Percentiles rank a stretch among this genome's conserved stretches.
phyloP scores from a whole-genome alignment of 2,113 vertebrate species.

The Hystrix brachyura region DNA sequence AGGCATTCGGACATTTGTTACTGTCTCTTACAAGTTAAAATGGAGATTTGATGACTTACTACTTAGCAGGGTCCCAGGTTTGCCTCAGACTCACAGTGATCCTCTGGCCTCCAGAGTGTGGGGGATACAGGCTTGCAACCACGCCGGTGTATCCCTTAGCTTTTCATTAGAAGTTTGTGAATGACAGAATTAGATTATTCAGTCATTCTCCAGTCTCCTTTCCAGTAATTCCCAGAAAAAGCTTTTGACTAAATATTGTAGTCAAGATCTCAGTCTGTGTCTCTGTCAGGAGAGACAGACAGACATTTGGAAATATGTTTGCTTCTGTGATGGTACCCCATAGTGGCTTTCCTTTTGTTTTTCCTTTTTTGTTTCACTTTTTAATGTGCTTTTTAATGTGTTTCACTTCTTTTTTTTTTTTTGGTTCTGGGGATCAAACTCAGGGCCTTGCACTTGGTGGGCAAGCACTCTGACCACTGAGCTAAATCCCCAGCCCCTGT shows the following conservation, averaged over 20 bases:
- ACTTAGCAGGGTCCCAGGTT: neutral
- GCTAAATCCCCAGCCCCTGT: too few relatives aligned
- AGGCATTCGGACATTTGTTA: neutral
- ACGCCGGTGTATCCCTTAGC: too few relatives aligned
- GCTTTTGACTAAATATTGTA: constrained; percentile 61
- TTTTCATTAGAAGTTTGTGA: constrained; percentile 70
- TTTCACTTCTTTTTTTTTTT: neutral
- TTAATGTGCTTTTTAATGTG: neutral
- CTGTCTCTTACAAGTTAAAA: constrained; percentile 44
- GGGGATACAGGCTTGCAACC: too few relatives aligned
- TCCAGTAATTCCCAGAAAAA: constrained; percentile 72
- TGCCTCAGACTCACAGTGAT: too few relatives aligned
- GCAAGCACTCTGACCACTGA: too few relatives aligned
- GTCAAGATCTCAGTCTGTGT: neutral
- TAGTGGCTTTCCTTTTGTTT: constrained; percentile 2
- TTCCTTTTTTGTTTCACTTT: neutral
- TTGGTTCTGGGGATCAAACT: too few relatives aligned
- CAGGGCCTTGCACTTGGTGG: too few relatives aligned
- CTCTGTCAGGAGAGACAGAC: constrained; percentile 50
- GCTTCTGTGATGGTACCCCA: neutral
- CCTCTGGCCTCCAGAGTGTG: too few relatives aligned
- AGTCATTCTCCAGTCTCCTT: constrained; percentile 55
- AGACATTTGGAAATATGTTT: constrained; percentile 43
- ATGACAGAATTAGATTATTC: constrained; percentile 73
- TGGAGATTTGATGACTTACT: constrained; percentile 53